Evolutionary conservation across 2,113 vertebrate genomes (phyloP).

Genomic region (Mesitornis unicolor): DNA sequence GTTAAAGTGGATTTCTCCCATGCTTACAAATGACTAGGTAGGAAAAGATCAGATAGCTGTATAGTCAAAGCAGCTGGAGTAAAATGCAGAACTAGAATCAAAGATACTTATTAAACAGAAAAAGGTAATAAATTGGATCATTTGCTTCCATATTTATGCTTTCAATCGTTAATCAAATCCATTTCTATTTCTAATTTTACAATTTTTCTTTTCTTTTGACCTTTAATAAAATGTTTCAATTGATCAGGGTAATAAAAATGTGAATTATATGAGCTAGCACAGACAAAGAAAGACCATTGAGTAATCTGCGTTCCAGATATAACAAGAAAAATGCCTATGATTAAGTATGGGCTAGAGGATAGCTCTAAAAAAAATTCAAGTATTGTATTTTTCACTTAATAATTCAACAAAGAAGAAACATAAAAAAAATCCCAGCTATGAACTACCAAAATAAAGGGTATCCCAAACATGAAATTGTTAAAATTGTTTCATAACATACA

Average conservation of each 20-base stretch:
- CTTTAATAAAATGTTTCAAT: conserved; percentile 68
- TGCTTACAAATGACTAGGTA: neutral
- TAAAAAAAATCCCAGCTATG: neutral
- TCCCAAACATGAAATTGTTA: neutral
- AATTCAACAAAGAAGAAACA: neutral
- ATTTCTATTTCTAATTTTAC: conserved; percentile 66
- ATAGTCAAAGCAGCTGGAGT: neutral
- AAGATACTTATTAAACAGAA: conserved; percentile 29
- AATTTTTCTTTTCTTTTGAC: conserved; percentile 69
- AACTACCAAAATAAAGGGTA: neutral
- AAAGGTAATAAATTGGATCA: conserved; percentile 50
- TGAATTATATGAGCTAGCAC: conserved; percentile 62
- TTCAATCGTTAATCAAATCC: conserved; percentile 56
- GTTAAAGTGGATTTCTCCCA: neutral
- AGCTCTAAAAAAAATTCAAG: neutral
- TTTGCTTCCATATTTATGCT: conserved; percentile 59
- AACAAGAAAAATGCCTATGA: conserved; percentile 1
- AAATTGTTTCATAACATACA: neutral
- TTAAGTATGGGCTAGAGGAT: neutral
- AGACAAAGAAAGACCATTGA: conserved; percentile 29
- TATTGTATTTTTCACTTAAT: neutral
- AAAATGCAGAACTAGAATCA: neutral
- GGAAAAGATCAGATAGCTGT: neutral
- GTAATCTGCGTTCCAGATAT: conserved; percentile 29
- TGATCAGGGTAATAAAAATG: conserved; percentile 65